Base-by-base conservation (phyloP, 2,113 vertebrate species). In the Xiphorhynchus elegans region DNA sequence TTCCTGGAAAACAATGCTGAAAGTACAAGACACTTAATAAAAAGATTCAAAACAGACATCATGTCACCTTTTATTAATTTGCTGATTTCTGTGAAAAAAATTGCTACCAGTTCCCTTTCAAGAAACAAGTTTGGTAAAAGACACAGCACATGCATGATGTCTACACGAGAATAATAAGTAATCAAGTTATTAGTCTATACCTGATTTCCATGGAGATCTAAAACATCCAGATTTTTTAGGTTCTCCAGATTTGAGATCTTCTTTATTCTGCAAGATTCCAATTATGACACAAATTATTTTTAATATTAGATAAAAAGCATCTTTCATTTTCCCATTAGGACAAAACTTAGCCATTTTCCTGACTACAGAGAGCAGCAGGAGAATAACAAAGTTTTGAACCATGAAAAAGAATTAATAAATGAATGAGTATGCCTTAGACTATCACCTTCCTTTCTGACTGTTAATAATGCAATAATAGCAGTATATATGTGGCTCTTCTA, bases 171-270 rank as follows among this genome's bases (percentile, higher is more conserved):
- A 67, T 59, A 0, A 1, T 23, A 55, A 69, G 9, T 8, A 35
- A 67, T n/a, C 9, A 46, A 56, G 18, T 74, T 78, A 25, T 10
- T 62, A 7, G 33, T 93, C n/a, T 18, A 76, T 98, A 99, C 99
- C 99, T 99, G 98, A 98, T 99, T 99, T 95, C 98, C 98, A 94
- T 99, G 99, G 60, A 99, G 98, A 94, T 99, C 99, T 97, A 99
- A 97, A 64, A 99, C 98, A 92, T 99, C 98, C 42, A 99, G 98
- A 93, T 97, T 98, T 94, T 96, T 98, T 75, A 99, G 96, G 76
- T 94, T 98, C 55, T 98, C 99, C 96, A 99, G 94, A 94, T 98
- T 98, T 86, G 98, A 97, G 69, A 99, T 99, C 91, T 98, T 99
- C 94, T 98, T 98, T 95, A 99, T 99, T 98, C 99, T 99, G 97